Base-by-base conservation (phyloP, 2,888 invertebrate genomes). In the Stramonita haemastoma region DNA sequence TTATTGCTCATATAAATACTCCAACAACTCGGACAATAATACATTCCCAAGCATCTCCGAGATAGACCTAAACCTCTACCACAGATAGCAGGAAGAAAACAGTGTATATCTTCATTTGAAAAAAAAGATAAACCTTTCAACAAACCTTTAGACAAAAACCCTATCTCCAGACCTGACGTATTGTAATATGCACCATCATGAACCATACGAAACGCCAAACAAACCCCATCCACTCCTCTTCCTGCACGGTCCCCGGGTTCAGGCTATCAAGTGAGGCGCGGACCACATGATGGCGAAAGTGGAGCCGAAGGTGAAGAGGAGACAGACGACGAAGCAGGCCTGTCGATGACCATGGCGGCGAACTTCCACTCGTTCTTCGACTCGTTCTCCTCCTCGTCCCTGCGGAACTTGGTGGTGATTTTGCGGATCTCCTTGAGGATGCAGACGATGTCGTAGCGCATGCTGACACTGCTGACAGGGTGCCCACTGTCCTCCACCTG, bases 291-390 rank as follows among this genome's bases (percentile, higher is more conserved):
- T 94, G 77, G 93, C 94, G 46, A 93, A 90, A 13, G 97, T 99
- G 8, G 96, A 99, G 97, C 98, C 98, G 96, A 98, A 98, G 96
- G 95, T 96, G 86, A 95, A 94, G 17, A 94, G 90, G 17, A 95
- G 98, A 97, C 99, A 99, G 96, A 98, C 97, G 97, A 98, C 98
- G 96, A 99, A 97, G 97, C 99, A 99, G 97, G 99, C 97, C 98
- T 97, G 97, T 99, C 99, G 96, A 99, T 98, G 96, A 99, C 99
- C 98, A 99, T 98, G 93, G 99, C 99, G 90, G 99, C 99, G 96
- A 99, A 99, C 96, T 98, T 99, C 99, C 99, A 99, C 96, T 99
- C 99, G 96, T 98, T 98, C 94, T 98, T 98, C 93, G 98, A 97
- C 96, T 98, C 98, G 96, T 98, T 97, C 96, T 98, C 98, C 96